A percentile compares a stretch with the other conserved stretches of the same genome.
Conservation (phyloP, 1,140 invertebrate genomes). For the Papilio polytes region DNA sequence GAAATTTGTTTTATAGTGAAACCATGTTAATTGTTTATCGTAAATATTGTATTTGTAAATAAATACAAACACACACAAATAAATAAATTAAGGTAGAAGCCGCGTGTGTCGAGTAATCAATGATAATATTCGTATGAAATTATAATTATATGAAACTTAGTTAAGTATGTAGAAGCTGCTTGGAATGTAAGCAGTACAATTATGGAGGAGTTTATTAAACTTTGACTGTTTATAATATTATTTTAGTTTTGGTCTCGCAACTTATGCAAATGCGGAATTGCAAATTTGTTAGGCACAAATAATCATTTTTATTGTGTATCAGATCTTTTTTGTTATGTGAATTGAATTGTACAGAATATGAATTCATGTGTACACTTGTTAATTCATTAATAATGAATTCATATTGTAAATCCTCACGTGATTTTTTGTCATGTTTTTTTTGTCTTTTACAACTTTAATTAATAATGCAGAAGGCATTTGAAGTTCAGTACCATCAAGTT, state of each 20-base stretch:
- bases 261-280: not conserved
- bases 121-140: conserved; percentile 32
- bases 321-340: not conserved
- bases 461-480: not conserved
- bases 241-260: not conserved
- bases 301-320: not conserved
- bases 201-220: not conserved
- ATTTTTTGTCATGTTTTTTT: not conserved
- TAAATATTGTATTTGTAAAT: not conserved
- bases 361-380: not conserved
- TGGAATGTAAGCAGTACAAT: not conserved
- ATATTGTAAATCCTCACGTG: not conserved
- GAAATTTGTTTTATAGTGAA: not conserved
- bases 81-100: conserved; percentile 20
- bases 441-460: not conserved
- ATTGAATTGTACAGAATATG: not conserved
- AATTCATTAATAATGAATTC: too few species aligned
- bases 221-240: not conserved
- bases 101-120: conserved; percentile 41
- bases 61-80: conserved; percentile 6
- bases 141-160: conserved; percentile 16
- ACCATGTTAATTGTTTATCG: not conserved
- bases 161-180: conserved; percentile 8
- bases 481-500: not conserved
- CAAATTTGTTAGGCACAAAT: not conserved